Evolutionary conservation across 2,888 invertebrate genomes (phyloP), one percentile per base, ranked within the genome.

Genomic region (Cetonia aurata): DNA sequence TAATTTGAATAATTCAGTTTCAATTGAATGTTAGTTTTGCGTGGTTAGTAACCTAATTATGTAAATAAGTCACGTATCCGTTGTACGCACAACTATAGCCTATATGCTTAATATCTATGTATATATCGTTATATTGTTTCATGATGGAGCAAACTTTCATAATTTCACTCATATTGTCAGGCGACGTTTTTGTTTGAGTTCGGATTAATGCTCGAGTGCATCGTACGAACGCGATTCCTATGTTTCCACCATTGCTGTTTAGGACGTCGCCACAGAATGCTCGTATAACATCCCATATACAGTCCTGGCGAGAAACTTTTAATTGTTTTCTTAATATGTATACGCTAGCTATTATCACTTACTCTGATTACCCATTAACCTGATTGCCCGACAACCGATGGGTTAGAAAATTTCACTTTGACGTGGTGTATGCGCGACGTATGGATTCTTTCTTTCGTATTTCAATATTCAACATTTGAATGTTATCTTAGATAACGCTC

Each of bases 341-440:
- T 77, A 77, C 75, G 74, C 71, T 65, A 71, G 72, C 75, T 77
- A 75, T 77, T 72, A 72, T 71, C 71, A 72, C 75, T 76, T 77
- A 78, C 77, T 79, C 79, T 77, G 77, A 77, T 80, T 80, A 80
- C 80, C 79, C 78, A 80, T 80, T 80, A 79, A 80, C 80, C 80
- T 77, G 78, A 78, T 79, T 80, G 74, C 72, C 8, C 37, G 37
- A 71, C 65, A 67, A 65, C 67, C 52, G 53, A 72, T 68, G 62
- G 76, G 75, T 71, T 60, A 55, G 71, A 53, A 69, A 70, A 72
- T 75, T 76, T 76, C 75, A 75, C 76, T 75, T 73, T 41, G 42
- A 57, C 60, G 53, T 42, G 72, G 71, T 60, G 55, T 66, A 33
- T 71, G 71, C 53, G 68, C 70, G 37, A 37, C 37, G 10, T 37